Conservation (phyloP, 2,888 invertebrate species). For the Lymantria monacha region DNA sequence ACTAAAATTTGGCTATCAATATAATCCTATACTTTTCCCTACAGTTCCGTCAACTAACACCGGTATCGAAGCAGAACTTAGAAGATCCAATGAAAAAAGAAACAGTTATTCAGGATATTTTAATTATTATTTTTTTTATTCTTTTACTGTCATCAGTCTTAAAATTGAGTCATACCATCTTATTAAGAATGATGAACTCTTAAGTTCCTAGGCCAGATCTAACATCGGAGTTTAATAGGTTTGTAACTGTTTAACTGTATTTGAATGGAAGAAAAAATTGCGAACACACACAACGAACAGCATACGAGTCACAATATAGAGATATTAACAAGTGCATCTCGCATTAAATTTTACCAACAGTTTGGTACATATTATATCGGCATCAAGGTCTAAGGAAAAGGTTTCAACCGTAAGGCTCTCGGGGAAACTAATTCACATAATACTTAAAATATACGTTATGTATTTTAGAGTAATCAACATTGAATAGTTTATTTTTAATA, state of each 20-base stretch:
- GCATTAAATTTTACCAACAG: constrained; percentile 39
- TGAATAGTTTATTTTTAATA: constrained; percentile 79
- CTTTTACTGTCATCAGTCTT: constrained; percentile 80
- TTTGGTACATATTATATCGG: constrained; percentile 29
- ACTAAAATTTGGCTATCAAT: constrained; percentile 64
- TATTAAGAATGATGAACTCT: constrained; percentile 77
- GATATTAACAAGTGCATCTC: constrained; percentile 32
- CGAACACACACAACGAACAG: constrained; percentile 50
- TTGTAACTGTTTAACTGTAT: constrained; percentile 38
- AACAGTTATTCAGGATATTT: constrained; percentile 56
- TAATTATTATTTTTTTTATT: constrained; percentile 41
- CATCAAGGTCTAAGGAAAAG: constrained; percentile 73
- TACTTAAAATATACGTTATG: constrained; percentile 75
- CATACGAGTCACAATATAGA: constrained; percentile 50
- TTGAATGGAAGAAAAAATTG: constrained; percentile 52
- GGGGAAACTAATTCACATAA: constrained; percentile 78
- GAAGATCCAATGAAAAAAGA: constrained; percentile 51
- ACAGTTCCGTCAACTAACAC: constrained; percentile 44
- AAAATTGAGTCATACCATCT: constrained; percentile 82
- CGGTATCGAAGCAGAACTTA: constrained; percentile 42
- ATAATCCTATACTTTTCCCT: constrained; percentile 45
- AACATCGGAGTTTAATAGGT: constrained; percentile 46
- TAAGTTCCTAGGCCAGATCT: constrained; percentile 76
- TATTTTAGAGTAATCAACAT: constrained; percentile 80
- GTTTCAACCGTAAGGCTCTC: constrained; percentile 78